phyloP scores from a whole-genome alignment of 2,113 vertebrate genomes.

The Oncorhynchus masou region DNA sequence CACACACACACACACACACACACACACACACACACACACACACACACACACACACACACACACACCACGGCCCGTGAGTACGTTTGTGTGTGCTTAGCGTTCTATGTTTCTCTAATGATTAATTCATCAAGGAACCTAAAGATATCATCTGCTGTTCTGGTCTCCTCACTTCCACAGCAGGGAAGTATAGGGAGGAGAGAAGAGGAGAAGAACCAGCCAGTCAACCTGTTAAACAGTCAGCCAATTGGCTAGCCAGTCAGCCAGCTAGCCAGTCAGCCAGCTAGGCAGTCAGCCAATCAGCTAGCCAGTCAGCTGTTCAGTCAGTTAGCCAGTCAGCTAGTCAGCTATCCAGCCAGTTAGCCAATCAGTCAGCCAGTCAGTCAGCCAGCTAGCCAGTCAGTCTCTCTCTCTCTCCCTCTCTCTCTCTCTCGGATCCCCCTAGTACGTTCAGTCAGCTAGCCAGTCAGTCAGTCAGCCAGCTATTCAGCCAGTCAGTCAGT shows the following conservation, averaged over 20 bases:
- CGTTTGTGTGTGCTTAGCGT: slow-evolving; percentile 51
- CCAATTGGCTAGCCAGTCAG: no score
- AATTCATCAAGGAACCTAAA: slow-evolving; percentile 50
- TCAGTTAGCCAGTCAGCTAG: slow-evolving; percentile 12
- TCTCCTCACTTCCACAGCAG: slow-evolving; percentile 58
- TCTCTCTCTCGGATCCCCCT: no score
- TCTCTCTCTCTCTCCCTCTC: no score
- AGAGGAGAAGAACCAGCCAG: not conserved
- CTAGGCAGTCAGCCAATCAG: no score
- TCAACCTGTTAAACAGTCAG: no score
- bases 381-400: no score
- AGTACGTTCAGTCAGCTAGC: no score
- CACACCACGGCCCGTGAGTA: not conserved
- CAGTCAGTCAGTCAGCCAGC: no score
- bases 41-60: slow-evolving; percentile 19
- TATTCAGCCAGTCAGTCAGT: no score
- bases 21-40: not conserved
- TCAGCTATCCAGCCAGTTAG: no score
- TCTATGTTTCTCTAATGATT: slow-evolving; percentile 51
- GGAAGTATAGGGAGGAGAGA: slow-evolving; percentile 11
- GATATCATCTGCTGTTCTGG: slow-evolving; percentile 25
- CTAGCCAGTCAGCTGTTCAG: slow-evolving; percentile 34
- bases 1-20: slow-evolving; percentile 3
- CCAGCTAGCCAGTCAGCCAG: no score
- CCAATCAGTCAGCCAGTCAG: no score